A percentile compares a stretch with the other conserved stretches of the same genome.
Evolutionary conservation across 2,113 vertebrate species (phyloP).

Genomic region (Dryoscopus gambensis): DNA sequence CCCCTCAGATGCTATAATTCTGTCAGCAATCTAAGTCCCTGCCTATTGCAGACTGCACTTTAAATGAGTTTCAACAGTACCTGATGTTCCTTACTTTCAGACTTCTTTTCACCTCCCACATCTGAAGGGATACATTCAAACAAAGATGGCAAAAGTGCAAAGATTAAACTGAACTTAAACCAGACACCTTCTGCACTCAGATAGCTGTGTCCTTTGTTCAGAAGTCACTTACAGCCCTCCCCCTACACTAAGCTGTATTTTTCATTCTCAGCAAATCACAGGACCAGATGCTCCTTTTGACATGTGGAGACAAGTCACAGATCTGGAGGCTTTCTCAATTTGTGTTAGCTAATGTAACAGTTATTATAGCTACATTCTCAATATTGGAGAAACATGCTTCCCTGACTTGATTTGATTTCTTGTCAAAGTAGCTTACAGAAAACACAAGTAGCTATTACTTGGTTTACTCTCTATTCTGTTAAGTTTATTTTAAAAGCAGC

Average conservation of each 20-base stretch:
- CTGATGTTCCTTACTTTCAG: background rate
- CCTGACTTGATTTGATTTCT: constrained; percentile 45
- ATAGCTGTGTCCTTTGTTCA: constrained; percentile 1
- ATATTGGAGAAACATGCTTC: constrained; percentile 50
- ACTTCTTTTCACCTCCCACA: accelerated
- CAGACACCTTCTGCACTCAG: background rate
- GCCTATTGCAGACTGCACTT: background rate
- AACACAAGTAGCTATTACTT: constrained; percentile 17
- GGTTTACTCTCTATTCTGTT: background rate
- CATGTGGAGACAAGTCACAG: constrained; percentile 51
- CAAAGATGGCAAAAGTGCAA: background rate
- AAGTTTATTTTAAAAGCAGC: constrained; percentile 8
- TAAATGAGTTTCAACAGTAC: background rate
- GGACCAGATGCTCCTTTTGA: constrained; percentile 47
- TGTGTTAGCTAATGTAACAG: constrained; percentile 54
- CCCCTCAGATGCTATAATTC: background rate
- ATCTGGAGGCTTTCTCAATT: constrained; percentile 56
- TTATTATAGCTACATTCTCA: constrained; percentile 45
- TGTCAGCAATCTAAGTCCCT: background rate
- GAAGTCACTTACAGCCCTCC: background rate
- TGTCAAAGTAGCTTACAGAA: constrained; percentile 31
- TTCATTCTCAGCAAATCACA: constrained; percentile 33
- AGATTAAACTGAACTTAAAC: constrained; percentile 31
- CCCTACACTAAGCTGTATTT: background rate
- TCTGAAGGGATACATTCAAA: background rate